Percentiles rank a stretch among this genome's conserved stretches.
phyloP scores from a whole-genome alignment of 2,888 invertebrate genomes.

The Xanthia icteritia region DNA sequence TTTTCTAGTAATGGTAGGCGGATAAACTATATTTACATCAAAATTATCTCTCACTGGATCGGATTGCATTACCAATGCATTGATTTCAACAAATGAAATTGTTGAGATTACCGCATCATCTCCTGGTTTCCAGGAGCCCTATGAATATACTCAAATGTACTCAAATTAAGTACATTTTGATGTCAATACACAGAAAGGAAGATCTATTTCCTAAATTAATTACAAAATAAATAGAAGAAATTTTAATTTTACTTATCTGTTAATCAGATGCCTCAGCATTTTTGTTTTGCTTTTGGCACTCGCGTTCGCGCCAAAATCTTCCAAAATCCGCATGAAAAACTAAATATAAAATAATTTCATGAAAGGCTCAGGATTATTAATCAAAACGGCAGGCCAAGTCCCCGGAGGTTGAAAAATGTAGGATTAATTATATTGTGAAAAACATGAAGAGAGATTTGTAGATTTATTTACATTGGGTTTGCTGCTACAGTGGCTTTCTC shows the following conservation, averaged over 20 bases:
- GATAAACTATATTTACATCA: background rate
- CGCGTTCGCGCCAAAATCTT: slow-evolving; percentile 15
- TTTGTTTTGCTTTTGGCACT: slow-evolving; percentile 8
- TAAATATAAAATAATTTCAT: slow-evolving; percentile 24
- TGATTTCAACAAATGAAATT: background rate
- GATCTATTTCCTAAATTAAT: background rate
- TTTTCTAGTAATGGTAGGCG: slow-evolving; percentile 12
- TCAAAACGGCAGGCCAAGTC: slow-evolving; percentile 24
- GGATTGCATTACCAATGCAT: background rate
- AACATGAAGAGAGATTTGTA: background rate
- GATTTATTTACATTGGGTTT: slow-evolving; percentile 10
- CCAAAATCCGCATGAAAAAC: slow-evolving; percentile 32
- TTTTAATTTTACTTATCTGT: slow-evolving; percentile 31
- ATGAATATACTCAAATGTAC: background rate
- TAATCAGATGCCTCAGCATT: slow-evolving; percentile 20
- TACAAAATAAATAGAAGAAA: background rate
- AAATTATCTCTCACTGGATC: background rate
- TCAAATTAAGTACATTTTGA: background rate
- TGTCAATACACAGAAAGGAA: background rate
- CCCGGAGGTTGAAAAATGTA: slow-evolving; percentile 14
- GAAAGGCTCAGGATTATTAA: slow-evolving; percentile 31
- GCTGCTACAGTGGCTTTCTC: background rate
- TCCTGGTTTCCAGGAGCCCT: background rate
- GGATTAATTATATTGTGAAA: slow-evolving; percentile 17
- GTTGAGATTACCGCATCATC: background rate